Evolutionary conservation across 1,140 invertebrate species (phyloP), one percentile per base, ranked within the genome.

Genomic region (Lutraria rhynchaena): DNA sequence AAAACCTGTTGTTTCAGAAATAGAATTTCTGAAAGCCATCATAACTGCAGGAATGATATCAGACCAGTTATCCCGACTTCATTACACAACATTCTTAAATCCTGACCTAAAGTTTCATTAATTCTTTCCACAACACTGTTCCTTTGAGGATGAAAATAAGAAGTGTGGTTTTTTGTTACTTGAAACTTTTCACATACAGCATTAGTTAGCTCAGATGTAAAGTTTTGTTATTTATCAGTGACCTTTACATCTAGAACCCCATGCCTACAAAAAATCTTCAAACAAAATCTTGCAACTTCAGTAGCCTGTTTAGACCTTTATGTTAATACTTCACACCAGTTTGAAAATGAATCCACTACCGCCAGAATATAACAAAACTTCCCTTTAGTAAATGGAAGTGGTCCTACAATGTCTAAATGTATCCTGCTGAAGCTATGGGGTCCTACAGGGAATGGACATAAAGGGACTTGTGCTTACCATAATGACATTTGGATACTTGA

Each of bases 391-490:
- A 11, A 19, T 41, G 86, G 71, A 19, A 87, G 22, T 11, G 83
- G 78, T 33, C 86, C 85, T 7, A 88, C 15, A 41, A 88, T 67
- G 53, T 86, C 86, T 29, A 87, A 76, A 31, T 87, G 86, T 27
- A 70, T 69, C 33, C 82, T 41, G 0, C 22, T 29, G 67, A 87
- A 89, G 15, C 73, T 65, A 37, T 82, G 75, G 51, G 77, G 51
- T 29, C 74, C 57, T 22, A 82, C 31, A 15, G 83, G 86, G 1
- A 74, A 22, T 19, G 81, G 74, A 33, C 67, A 37, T 13, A 82
- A 53, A 22, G 82, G 84, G 33, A 13, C 22, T 65, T 70, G 29
- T 46, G 31, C 27, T 53, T 78, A 37, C 3, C 65, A 60, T 69
- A 76, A 29, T 33, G 1, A 1, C 53, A 51, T 75, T 85, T 80